Base-by-base conservation (phyloP, 2,888 invertebrate species). In the Cephonodes hylas region DNA sequence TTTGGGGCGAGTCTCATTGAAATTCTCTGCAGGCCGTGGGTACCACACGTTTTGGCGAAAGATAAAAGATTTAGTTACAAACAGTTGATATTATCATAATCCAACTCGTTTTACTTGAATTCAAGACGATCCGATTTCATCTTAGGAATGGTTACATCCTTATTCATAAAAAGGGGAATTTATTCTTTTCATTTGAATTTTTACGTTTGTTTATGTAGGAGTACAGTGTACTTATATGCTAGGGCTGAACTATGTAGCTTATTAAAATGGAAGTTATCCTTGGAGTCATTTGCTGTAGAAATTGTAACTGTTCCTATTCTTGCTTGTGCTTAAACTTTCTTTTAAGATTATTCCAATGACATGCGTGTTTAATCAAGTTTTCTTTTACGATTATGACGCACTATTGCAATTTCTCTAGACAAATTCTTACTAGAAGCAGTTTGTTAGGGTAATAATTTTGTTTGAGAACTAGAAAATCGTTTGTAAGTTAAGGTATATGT, bases 31-130 rank as follows among this genome's bases (percentile, higher is more conserved):
- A 1, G 7, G 15, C 27, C 31, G 53, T 31, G 53, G 27, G 31
- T 53, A 53, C 15, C 27, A 20, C 46, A 53, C 31, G 31, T 53
- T 53, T 53, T 53, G 53, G 31, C 53, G 18, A 31, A 53, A 53
- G 25, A 53, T 31, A 31, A 53, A 31, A 31, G 3, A 8, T 31
- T 31, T 18, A 27, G 27, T 53, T 31, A 13, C 48, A 13, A 48
- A 53, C 18, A 18, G 18, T 31, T 31, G 53, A 53, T 31, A 31
- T 53, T 25, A 53, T 53, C 53, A 31, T 53, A 45, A 45, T 31
- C 7, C 27, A 27, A 7, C 18, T 27, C 15, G 27, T 53, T 10
- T 31, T 25, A 27, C 48, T 25, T 25, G 53, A 7, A 2, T 27
- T 6, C 20, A 8, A 44, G 44, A 23, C 23, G 8, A 48, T 27